Conservation (phyloP, 2,113 vertebrate species). For the Orcinus orca region DNA sequence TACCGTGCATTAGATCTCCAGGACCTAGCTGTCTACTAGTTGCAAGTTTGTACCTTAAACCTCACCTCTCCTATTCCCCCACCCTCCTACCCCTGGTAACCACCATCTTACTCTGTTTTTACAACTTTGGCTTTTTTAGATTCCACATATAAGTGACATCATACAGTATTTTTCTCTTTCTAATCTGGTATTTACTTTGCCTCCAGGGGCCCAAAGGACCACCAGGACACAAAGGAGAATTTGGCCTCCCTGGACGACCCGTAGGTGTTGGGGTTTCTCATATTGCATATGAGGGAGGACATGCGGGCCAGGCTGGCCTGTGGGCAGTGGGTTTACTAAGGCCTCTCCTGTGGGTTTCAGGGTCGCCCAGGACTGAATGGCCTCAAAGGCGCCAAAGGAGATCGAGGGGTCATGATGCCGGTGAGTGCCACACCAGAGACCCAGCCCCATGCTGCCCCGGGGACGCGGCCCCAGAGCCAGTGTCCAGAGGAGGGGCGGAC, state of each 20-base stretch:
- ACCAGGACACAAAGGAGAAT: slow-evolving; percentile 92
- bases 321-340: background rate
- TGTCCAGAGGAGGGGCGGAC: background rate
- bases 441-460: accelerated
- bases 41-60: background rate
- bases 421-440: slow-evolving; percentile 82
- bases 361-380: slow-evolving; percentile 93
- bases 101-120: background rate
- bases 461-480: background rate
- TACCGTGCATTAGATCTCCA: background rate
- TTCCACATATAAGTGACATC: background rate
- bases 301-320: accelerated
- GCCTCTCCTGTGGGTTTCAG: slow-evolving; percentile 78
- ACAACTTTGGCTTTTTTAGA: background rate
- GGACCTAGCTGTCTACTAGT: background rate
- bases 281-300: background rate
- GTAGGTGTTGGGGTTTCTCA: slow-evolving; percentile 83
- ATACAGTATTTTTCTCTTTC: background rate
- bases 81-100: background rate
- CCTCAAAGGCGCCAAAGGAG: slow-evolving; percentile 90
- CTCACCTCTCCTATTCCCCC: background rate
- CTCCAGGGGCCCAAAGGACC: slow-evolving; percentile 93
- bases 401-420: slow-evolving; percentile 74
- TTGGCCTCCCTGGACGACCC: slow-evolving; percentile 93
- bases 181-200: slow-evolving; percentile 64